Base-by-base conservation (phyloP, 2,888 invertebrate genomes). In the Drosophila mimetica region DNA sequence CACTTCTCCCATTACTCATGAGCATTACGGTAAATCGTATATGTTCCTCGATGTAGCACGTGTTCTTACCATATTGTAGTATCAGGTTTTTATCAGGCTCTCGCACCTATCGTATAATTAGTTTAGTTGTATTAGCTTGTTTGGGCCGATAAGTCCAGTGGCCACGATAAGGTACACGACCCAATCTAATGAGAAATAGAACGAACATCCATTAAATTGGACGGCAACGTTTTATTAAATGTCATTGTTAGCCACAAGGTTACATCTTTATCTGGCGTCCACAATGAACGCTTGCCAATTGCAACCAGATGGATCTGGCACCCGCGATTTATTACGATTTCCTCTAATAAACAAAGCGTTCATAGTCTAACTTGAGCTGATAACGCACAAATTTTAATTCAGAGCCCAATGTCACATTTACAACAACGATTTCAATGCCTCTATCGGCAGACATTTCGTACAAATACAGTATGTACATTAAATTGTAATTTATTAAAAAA, bases 21-120 rank as follows among this genome's bases (percentile, higher is more conserved):
- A 13, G 48, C 39, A 9, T 79, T 65, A 67, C 78, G 63, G 79
- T 79, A 67, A 58, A 74, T 74, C 32, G 54, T 14, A 58, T 14
- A 64, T 22, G 22, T 22, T 11, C 52, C n/a, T 22, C 53, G 18
- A 1, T 37, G 14, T 42, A 79, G 71, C 77, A 78, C 77, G 77
- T 78, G 77, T 54, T 65, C 28, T 13, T 46, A 18, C 60, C 67
- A 67, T 67, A 67, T 67, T 67, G 58, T 44, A 42, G 50, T 44
- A 30, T 50, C 51, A 42, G 14, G 22, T 22, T 34, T 14, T 14
- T 59, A 59, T 55, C 55, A 20, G 61, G 18, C 6, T 20, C 6
- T 20, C 16, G 18, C 41, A n/a, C 41, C 63, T 9, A 57, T 50
- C 28, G 25, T 36, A 52, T 64, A 64, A 52, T 52, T 42, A 36